phyloP scores from a whole-genome alignment of 1,140 invertebrate species.

The Drosophila leontia region DNA sequence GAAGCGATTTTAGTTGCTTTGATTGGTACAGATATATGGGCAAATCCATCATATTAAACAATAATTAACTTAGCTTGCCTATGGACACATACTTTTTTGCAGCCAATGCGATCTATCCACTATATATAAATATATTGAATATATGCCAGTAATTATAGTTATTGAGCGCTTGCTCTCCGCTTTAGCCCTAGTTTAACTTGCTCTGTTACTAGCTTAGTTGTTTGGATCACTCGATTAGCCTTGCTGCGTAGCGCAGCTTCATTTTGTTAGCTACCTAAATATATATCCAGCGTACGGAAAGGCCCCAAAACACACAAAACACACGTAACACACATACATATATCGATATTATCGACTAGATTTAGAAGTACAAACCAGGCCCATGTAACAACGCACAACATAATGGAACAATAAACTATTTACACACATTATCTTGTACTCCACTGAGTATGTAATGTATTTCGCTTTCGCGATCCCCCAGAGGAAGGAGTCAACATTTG shows the following conservation, averaged over 20 bases:
- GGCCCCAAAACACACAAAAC: conserved; percentile 3
- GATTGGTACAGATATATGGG: neutral
- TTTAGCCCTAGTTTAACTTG: conserved; percentile 60
- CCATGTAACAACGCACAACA: conserved; percentile 53
- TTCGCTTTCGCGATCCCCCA: conserved; percentile 3
- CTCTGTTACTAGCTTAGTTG: conserved; percentile 63
- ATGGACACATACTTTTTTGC: conserved; percentile 48
- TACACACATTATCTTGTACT: conserved; percentile 18
- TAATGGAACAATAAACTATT: conserved; percentile 61
- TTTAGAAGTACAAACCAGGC: conserved; percentile 54
- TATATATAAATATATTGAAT: conserved; percentile 51
- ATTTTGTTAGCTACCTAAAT: conserved; percentile 23
- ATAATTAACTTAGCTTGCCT: conserved; percentile 14
- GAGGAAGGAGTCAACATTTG: conserved; percentile 15
- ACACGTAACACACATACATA: conserved; percentile 3
- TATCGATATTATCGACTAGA: conserved; percentile 54
- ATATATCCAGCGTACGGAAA: conserved; percentile 41
- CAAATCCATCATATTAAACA: conserved; percentile 1
- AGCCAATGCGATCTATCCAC: conserved; percentile 33
- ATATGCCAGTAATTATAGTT: conserved; percentile 48
- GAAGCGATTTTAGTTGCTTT: conserved; percentile 17
- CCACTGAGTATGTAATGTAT: conserved; percentile 11
- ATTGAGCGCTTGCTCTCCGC: conserved; percentile 47
- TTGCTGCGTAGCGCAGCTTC: conserved; percentile 53
- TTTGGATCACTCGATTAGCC: conserved; percentile 57